These are phyloP conservation scores for Synergus laeviventris DNA, from an alignment of 2,888 invertebrate species.

Conservation along the genomic window DNA sequence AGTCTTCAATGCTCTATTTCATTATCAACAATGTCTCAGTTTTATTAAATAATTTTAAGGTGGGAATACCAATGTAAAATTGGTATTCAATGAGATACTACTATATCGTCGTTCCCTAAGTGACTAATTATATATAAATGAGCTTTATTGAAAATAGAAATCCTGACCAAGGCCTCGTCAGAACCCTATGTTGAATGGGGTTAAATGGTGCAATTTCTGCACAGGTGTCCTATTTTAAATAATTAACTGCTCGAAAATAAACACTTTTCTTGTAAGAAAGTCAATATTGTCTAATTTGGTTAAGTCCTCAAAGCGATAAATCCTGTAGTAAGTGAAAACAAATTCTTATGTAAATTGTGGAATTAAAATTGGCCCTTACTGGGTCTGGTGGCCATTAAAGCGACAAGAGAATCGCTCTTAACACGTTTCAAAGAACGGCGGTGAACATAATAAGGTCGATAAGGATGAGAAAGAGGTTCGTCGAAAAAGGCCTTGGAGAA, in stretches of 20 bases:
- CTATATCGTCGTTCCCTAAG: no score
- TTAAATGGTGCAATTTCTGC: no score
- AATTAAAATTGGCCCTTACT: conserved; percentile 26
- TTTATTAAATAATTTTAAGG: no score
- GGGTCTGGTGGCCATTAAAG: conserved; percentile 25
- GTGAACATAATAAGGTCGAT: conserved; percentile 40
- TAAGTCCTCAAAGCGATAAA: conserved; percentile 1
- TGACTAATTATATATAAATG: no score
- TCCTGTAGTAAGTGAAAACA: conserved; percentile 20
- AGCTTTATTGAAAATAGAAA: no score
- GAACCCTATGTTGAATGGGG: no score
- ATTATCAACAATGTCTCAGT: no score
- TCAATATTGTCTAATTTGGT: conserved; percentile 16
- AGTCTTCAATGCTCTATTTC: no score
- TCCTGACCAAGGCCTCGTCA: no score
- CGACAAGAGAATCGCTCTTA: conserved; percentile 34
- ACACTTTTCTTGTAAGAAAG: background rate
- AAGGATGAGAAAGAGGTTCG: conserved; percentile 37
- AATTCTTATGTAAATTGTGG: conserved; percentile 36
- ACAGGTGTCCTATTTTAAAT: no score
- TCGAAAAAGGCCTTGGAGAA: conserved; percentile 38
- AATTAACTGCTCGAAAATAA: background rate
- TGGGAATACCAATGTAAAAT: no score
- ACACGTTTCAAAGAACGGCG: conserved; percentile 24
- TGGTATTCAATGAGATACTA: no score